Base-by-base conservation (phyloP, 1,140 invertebrate genomes). In the Drosophila asahinai region DNA sequence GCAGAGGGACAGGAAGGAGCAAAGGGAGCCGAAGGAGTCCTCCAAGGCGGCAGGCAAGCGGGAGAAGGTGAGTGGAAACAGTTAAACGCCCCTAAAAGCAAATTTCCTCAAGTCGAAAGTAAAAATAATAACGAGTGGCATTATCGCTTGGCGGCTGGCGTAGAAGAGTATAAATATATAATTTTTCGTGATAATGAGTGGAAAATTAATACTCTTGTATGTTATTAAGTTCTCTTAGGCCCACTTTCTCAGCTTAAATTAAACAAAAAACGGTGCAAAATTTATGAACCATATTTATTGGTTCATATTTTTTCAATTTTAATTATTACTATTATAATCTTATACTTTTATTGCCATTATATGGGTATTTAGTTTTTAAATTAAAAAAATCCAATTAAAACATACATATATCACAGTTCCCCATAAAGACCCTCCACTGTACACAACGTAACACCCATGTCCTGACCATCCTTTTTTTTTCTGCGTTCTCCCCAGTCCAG, bases 1-100 rank as follows among this genome's bases (percentile, higher is more conserved):
- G 45, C 65, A 73, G 36, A 74, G 77, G 49, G 86, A 78, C 66
- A 71, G 68, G 52, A 81, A 65, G 57, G 64, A 62, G 57, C 52
- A 45, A 12, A 66, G 67, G 55, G 48, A 36, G 40, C 47, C 19
- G 3, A 68, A 83, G 57, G 68, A 74, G 45, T 38, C 47, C 42
- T n/a, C 71, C 36, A 90, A 81, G 63, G 51, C 61, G 12, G 55
- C 77, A 11, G 15, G 61, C 11, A 61, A 78, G 51, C 70, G 72
- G 72, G 68, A 63, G 57, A 80, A 80, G 77, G 66, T 80, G n/a
- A 58, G 58, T 60, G 36, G 38, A 15, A 15, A 72, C 47, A 52
- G 45, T 49, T 9, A 15, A 25, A 38, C 48, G 14, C 9, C 38
- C 27, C 30, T 15, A 12, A 48, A 14, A 12, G 7, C 4, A 15